Evolutionary conservation across 2,797 vertebrate species (phyloP).

Genomic region (Syngnathus rostellatus): DNA sequence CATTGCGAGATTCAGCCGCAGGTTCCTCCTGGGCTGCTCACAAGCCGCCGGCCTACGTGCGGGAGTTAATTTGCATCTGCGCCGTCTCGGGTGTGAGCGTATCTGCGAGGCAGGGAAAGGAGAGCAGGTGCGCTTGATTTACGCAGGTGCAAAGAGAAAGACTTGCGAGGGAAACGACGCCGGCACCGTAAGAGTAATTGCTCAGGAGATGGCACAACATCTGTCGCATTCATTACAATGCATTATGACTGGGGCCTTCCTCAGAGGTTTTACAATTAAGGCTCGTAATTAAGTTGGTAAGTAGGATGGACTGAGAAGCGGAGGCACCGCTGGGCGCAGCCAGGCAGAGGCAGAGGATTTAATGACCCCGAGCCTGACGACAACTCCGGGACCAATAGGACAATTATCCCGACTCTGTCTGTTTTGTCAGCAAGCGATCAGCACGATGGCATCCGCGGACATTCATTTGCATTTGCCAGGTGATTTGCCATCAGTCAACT

Average conservation of each 20-base stretch:
- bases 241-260: constrained; percentile 68
- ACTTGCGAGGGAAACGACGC: constrained; percentile 47
- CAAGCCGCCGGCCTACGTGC: constrained; percentile 46
- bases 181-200: constrained; percentile 66
- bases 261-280: constrained; percentile 71
- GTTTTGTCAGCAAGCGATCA: constrained; percentile 24
- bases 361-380: constrained; percentile 61
- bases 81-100: constrained; percentile 14
- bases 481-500: constrained; percentile 34
- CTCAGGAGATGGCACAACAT: constrained; percentile 71
- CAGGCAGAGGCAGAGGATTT: constrained; percentile 53
- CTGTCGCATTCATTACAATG: constrained; percentile 76
- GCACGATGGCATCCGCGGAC: constrained; percentile 48
- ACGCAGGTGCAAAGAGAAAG: constrained; percentile 67
- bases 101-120: constrained; percentile 5
- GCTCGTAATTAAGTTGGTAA: constrained; percentile 75
- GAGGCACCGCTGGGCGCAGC: constrained; percentile 49
- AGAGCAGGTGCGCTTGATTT: constrained; percentile 63
- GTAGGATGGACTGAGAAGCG: constrained; percentile 54
- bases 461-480: constrained; percentile 62
- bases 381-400: constrained; percentile 53
- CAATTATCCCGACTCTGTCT: constrained; percentile 40
- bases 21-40: constrained; percentile 31
- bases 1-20: not conserved
- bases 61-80: constrained; percentile 59